Evolutionary conservation across 2,797 vertebrate species (phyloP), one percentile per base, ranked within the genome.

Genomic region (Tinamus major): DNA sequence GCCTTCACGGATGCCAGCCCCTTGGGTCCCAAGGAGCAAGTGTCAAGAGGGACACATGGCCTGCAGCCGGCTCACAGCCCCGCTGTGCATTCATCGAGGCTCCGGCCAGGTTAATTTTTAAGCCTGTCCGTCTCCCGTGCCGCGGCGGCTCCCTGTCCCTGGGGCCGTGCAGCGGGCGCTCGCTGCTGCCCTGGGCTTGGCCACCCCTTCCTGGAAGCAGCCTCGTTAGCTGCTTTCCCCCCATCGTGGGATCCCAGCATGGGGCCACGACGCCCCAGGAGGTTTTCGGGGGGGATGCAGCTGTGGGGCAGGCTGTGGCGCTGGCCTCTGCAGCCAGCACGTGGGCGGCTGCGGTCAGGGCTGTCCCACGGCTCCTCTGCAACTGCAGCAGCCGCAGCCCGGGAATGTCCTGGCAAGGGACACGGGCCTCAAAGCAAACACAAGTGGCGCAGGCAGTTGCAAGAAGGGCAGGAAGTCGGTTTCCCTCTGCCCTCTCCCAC

Each of bases 381-480:
- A 10, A n/a, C 29, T n/a, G 92, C 89, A 19, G 88, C 80, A 65
- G 86, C 70, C 48, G 51, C 91, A 91, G 95, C 91, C 89, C 49
- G 93, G 91, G 90, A 94, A 93, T 91, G 89, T 92, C 85, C 95
- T 95, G 92, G 89, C 95, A 95, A 90, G 94, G 93, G 92, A 91
- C 69, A 72, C 70, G 90, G 95, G 95, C 95, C 95, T 95, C 95
- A 95, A 94, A 94, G 93, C 93, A 94, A 96, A 96, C 93, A 96
- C 65, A 82, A 55, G 56, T 82, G 15, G 39, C 24, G 46, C 9
- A 49, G 61, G 93, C 33, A 67, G 85, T 0, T 13, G 87, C 21
- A 76, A 89, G 82, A 87, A 85, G 95, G 91, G 87, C 91, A 89
- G 93, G 94, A 80, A 91, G 91, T 70, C 7, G 29, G 0, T 9